phyloP scores from a whole-genome alignment of 1,140 invertebrate genomes.

The Drosophila carrolli region DNA sequence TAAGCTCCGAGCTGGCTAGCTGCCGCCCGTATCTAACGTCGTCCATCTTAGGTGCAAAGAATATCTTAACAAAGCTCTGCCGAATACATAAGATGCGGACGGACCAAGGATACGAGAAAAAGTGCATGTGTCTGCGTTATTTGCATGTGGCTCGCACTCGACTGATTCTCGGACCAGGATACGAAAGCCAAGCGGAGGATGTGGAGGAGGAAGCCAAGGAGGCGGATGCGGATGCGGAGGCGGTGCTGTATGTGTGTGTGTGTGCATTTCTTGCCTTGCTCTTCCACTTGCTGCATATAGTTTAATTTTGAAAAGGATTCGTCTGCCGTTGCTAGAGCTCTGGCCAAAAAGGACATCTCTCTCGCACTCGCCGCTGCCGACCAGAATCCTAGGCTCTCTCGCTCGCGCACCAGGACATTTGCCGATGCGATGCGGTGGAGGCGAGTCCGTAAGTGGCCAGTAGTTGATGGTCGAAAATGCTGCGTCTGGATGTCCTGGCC shows the following conservation, averaged over 20 bases:
- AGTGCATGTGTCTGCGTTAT: slow-evolving; percentile 81
- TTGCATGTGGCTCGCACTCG: slow-evolving; percentile 78
- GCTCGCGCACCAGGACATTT: slow-evolving; percentile 41
- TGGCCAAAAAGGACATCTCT: slow-evolving; percentile 36
- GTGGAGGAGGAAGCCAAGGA: not conserved
- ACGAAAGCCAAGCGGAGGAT: slow-evolving; percentile 40
- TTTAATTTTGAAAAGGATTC: slow-evolving; percentile 83
- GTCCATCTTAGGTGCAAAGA: slow-evolving; percentile 76
- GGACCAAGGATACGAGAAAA: slow-evolving; percentile 74
- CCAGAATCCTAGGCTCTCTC: slow-evolving; percentile 1
- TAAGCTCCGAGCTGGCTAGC: slow-evolving; percentile 43
- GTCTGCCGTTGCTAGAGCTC: slow-evolving; percentile 76
- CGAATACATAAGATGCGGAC: slow-evolving; percentile 71
- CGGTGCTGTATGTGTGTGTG: not conserved
- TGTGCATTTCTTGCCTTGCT: slow-evolving; percentile 68
- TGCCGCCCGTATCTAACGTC: slow-evolving; percentile 53
- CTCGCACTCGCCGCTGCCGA: slow-evolving; percentile 20
- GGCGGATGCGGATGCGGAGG: not conserved
- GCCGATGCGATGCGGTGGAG: slow-evolving; percentile 55
- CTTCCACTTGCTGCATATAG: slow-evolving; percentile 71
- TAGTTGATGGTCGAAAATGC: slow-evolving; percentile 81
- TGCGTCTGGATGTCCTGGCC: slow-evolving; percentile 62
- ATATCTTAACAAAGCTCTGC: slow-evolving; percentile 79
- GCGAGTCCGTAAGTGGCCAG: slow-evolving; percentile 75
- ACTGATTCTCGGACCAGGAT: slow-evolving; percentile 62